phyloP scores from a whole-genome alignment of 2,113 vertebrate species.

The Mustela nigripes region DNA sequence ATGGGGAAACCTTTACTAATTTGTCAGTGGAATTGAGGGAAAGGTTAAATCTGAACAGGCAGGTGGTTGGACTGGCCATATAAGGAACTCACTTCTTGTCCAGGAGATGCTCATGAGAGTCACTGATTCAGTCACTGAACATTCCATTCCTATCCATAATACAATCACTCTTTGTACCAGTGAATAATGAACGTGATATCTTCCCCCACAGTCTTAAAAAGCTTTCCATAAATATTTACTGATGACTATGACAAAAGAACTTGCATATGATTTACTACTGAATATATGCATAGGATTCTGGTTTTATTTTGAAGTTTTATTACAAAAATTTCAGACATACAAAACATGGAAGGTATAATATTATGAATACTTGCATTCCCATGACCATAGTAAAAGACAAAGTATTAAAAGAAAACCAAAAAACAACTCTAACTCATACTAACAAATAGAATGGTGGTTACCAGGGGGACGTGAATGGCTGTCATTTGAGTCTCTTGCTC shows the following conservation, averaged over 20 bases:
- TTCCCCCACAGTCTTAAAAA: not conserved
- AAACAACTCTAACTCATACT: not conserved
- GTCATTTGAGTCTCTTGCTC: not conserved
- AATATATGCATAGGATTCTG: not conserved
- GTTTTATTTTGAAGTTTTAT: constrained; percentile 3
- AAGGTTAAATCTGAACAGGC: not conserved
- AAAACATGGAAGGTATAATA: not conserved
- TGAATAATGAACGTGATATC: not conserved
- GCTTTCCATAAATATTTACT: not conserved
- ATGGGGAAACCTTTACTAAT: not conserved
- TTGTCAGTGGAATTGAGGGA: not conserved
- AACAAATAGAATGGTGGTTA: not conserved
- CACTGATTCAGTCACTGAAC: not conserved
- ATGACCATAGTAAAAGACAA: not conserved
- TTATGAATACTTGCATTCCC: not conserved
- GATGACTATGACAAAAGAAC: not conserved
- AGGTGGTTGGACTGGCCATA: not conserved
- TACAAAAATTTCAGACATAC: not conserved
- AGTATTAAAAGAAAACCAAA: not conserved
- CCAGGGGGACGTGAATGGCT: not conserved
- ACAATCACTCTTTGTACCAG: not conserved
- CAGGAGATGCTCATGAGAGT: not conserved
- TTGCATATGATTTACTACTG: not conserved
- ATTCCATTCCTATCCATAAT: not conserved
- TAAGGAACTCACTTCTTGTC: not conserved